Conservation (phyloP, 1,140 invertebrate genomes). For the Pogonomyrmex barbatus region DNA sequence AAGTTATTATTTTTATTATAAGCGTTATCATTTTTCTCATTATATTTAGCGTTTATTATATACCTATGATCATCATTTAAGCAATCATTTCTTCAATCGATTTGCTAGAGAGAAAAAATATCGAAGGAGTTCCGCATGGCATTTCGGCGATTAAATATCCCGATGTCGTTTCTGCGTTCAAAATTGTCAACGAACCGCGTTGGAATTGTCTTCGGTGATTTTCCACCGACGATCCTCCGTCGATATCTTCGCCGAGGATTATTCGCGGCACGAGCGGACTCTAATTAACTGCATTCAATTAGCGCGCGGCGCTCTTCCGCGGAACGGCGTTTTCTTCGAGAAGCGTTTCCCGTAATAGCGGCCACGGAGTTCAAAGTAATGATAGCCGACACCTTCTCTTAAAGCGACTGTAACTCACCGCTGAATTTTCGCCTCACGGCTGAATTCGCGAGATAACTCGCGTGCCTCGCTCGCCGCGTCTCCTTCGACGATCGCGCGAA, state of each 20-base stretch:
- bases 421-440: slow-evolving; percentile 23
- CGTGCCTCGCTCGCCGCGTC: slow-evolving; percentile 1
- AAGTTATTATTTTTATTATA: neutral
- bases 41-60: neutral
- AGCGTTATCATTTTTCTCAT: neutral
- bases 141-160: neutral
- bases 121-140: neutral
- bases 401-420: slow-evolving; percentile 31
- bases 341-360: slow-evolving; percentile 14
- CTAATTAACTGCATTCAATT: slow-evolving; percentile 73
- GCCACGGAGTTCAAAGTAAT: slow-evolving; percentile 15
- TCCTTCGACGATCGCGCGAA: slow-evolving; percentile 4
- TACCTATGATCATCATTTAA: neutral
- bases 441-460: slow-evolving; percentile 47
- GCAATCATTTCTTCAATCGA: neutral
- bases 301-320: slow-evolving; percentile 50
- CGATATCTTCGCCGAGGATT: slow-evolving; percentile 36
- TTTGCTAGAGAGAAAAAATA: neutral
- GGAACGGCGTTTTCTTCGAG: neutral
- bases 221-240: neutral
- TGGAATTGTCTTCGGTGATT: neutral
- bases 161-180: neutral
- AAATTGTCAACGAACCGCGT: slow-evolving; percentile 28
- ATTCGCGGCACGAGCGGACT: slow-evolving; percentile 9
- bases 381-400: slow-evolving; percentile 6